These are phyloP conservation scores for Tetragonula carbonaria DNA, from an alignment of 2,888 invertebrate genomes.

Conservation along the genomic window DNA sequence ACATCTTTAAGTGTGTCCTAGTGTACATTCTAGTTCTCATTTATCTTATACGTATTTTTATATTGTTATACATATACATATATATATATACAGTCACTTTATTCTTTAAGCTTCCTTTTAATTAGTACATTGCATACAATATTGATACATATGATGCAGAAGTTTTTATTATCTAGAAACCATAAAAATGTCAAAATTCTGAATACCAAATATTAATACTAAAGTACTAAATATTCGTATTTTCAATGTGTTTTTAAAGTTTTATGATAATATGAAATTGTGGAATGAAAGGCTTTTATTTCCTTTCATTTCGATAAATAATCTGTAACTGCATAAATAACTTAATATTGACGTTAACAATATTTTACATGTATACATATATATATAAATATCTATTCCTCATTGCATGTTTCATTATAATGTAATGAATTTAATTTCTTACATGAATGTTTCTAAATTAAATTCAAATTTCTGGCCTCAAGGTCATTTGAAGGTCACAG, in stretches of 20 bases:
- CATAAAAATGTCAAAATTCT: background rate
- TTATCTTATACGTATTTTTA: background rate
- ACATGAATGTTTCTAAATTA: too few relatives aligned
- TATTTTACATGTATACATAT: background rate
- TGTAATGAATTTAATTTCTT: background rate
- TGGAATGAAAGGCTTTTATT: background rate
- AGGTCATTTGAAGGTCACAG: too few relatives aligned
- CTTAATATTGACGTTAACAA: too few relatives aligned
- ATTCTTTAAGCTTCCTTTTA: background rate
- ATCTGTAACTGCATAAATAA: background rate
- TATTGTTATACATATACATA: background rate
- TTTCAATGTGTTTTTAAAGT: background rate
- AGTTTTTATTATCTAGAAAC: slow-evolving; percentile 63
- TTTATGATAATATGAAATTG: background rate
- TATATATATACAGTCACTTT: background rate
- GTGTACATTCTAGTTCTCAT: background rate
- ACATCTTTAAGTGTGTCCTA: background rate
- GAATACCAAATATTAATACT: background rate
- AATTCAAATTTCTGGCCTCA: too few relatives aligned
- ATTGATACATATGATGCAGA: slow-evolving; percentile 70
- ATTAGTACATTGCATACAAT: slow-evolving; percentile 61
- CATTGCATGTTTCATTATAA: background rate
- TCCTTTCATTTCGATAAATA: background rate
- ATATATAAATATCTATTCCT: background rate
- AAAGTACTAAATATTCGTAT: background rate